Evolutionary conservation across 2,888 invertebrate species (phyloP).

Genomic region (Andrena minutula): DNA sequence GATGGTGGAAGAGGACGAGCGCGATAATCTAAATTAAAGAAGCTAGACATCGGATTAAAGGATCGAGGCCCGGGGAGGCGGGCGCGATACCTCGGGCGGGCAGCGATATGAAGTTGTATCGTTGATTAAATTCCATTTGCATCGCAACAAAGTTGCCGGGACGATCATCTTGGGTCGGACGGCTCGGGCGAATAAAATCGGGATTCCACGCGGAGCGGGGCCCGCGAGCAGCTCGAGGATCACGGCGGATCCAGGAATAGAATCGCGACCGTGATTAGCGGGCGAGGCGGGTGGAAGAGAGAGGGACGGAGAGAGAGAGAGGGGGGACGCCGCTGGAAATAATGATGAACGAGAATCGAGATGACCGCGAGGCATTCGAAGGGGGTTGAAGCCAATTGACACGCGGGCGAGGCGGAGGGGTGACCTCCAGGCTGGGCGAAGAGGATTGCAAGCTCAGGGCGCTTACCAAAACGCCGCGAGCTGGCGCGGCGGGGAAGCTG

Average conservation of each 20-base stretch:
- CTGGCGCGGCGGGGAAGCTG: slow-evolving; percentile 16
- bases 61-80: slow-evolving; percentile 24
- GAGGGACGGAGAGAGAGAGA: too few species aligned
- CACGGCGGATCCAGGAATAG: not conserved
- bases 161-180: slow-evolving; percentile 10
- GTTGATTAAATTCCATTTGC: slow-evolving; percentile 59
- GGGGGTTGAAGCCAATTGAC: slow-evolving; percentile 57
- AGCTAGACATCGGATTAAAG: slow-evolving; percentile 47
- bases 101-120: slow-evolving; percentile 45
- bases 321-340: not conserved
- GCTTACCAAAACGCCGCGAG: slow-evolving; percentile 63
- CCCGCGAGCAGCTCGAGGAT: not conserved
- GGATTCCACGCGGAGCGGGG: not conserved
- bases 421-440: slow-evolving; percentile 53
- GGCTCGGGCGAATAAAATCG: slow-evolving; percentile 6
- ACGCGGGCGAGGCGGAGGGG: slow-evolving; percentile 39
- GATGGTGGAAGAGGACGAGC: slow-evolving; percentile 23
- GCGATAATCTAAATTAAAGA: slow-evolving; percentile 55
- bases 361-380: slow-evolving; percentile 42
- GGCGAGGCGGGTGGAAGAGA: not conserved
- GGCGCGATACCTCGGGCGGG: slow-evolving; percentile 23
- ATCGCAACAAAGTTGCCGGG: slow-evolving; percentile 45
- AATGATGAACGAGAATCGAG: slow-evolving; percentile 44
- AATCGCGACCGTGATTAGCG: not conserved
- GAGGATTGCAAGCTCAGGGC: slow-evolving; percentile 68